Base-by-base conservation (phyloP, 2,113 vertebrate genomes). In the Martes martes region DNA sequence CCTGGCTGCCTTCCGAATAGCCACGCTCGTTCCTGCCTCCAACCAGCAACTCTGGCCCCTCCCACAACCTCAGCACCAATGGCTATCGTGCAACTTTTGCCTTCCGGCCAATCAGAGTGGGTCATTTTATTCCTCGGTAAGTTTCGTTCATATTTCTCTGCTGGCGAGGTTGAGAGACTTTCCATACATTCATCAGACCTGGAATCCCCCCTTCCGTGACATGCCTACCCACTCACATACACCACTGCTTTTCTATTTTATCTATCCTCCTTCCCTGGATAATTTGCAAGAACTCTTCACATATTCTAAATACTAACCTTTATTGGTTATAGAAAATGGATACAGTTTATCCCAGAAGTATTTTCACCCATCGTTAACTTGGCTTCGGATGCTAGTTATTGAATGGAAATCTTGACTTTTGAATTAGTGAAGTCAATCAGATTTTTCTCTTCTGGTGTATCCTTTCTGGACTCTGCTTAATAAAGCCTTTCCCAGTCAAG, bases 171-270 rank as follows among this genome's bases (percentile, higher is more conserved):
- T 47, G 67, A 39, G 52, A 36, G 3, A 15, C 15, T 61, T 45
- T 36, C 57, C 28, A 19, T 4, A 16, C 10, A 26, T 8, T 23
- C 47, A 26, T 16, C 24, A 73, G 81, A 4, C 57, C 36, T 21
- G 36, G 50, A 21, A 4, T 23, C 2, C 36, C 31, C 14, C 6
- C 61, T 8, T 19, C 55, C 23, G 24, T 23, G 36, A 63, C 7
- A 2, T 0, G 19, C 36, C 61, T 23, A 23, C 50, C 42, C 23
- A 18, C 11, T 19, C 7, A 28, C 0, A 0, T 19, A 18, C 0
- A 0, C 15, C 6, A 14, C 24, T 55, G 2, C 6, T 73, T 83
- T 84, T 50, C 31, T 84, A 8, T 33, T 15, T 33, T 33, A 31
- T 69, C 50, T 45, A 26, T 67, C 23, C 52, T 71, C 14, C 55